Conservation (phyloP, 2,888 invertebrate species). For the Oligia fasciuncula region DNA sequence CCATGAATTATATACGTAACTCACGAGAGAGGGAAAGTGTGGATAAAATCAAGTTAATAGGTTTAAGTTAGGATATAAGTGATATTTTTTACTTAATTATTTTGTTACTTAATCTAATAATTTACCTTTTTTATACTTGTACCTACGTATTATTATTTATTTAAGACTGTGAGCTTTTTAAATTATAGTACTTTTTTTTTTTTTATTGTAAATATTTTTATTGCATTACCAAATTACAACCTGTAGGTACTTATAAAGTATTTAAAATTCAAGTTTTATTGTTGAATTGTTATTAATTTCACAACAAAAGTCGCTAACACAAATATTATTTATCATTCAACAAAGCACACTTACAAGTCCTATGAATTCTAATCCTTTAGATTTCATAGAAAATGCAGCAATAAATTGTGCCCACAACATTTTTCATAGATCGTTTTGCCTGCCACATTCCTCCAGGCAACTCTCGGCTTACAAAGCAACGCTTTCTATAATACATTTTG, state of each 20-base stretch:
- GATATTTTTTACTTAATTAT: too few species aligned
- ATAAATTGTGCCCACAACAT: constrained; percentile 16
- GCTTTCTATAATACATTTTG: constrained; percentile 10
- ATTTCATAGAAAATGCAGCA: constrained; percentile 29
- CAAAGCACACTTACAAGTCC: not conserved
- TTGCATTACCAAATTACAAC: too few species aligned
- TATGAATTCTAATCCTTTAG: constrained; percentile 10
- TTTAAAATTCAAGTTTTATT: too few species aligned
- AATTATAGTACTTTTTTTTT: too few species aligned
- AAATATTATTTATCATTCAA: not conserved
- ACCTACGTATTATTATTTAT: too few species aligned
- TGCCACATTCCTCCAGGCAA: constrained; percentile 30
- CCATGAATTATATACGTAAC: not conserved
- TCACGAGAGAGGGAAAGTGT: not conserved
- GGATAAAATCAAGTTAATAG: not conserved
- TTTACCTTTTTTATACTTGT: too few species aligned
- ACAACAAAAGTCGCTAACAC: not conserved
- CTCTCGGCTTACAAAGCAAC: constrained; percentile 25
- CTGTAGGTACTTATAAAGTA: too few species aligned
- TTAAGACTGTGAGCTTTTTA: too few species aligned
- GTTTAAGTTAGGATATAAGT: too few species aligned
- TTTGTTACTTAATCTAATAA: too few species aligned
- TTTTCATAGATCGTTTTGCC: constrained; percentile 25
- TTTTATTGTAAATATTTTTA: too few species aligned
- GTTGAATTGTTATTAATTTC: not conserved